These are phyloP conservation scores for Trachemys scripta DNA, from an alignment of 2,113 vertebrate species.

Conservation along the genomic window DNA sequence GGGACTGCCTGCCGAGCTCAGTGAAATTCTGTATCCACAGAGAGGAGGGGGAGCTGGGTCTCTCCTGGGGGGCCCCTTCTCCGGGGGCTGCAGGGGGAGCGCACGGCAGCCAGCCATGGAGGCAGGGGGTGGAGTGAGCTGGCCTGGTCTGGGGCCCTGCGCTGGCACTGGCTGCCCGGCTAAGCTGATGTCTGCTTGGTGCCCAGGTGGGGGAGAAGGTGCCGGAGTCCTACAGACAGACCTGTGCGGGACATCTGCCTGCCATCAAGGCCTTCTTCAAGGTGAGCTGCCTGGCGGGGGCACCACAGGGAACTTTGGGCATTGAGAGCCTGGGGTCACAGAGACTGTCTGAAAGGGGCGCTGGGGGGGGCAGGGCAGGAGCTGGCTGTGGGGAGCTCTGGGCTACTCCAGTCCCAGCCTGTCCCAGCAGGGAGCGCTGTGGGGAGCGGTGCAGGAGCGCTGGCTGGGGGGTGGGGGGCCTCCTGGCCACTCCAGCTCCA, in stretches of 20 bases:
- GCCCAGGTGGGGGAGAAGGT: conserved; percentile 84
- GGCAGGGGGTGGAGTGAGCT: neutral
- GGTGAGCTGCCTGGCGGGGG: conserved; percentile 61
- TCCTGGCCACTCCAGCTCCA: neutral
- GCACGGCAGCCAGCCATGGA: neutral
- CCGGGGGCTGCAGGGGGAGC: neutral
- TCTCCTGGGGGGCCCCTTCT: neutral
- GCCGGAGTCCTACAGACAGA: conserved; percentile 77
- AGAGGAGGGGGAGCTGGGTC: neutral
- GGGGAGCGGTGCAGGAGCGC: no score
- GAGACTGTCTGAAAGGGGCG: neutral
- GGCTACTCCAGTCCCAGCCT: neutral
- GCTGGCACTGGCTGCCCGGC: neutral
- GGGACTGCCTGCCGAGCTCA: neutral
- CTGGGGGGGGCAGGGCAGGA: no score
- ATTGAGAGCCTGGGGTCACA: neutral
- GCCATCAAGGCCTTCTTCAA: conserved; percentile 86
- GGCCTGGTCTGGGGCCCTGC: neutral
- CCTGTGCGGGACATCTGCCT: conserved; percentile 82
- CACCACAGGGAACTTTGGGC: neutral
- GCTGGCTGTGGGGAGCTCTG: no score
- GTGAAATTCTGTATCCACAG: neutral
- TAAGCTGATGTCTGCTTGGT: neutral
- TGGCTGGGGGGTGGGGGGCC: no score
- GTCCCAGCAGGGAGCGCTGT: no score